Evolutionary conservation across 2,888 invertebrate species (phyloP), one percentile per base, ranked within the genome.

Genomic region (Priocnemis perturbator): DNA sequence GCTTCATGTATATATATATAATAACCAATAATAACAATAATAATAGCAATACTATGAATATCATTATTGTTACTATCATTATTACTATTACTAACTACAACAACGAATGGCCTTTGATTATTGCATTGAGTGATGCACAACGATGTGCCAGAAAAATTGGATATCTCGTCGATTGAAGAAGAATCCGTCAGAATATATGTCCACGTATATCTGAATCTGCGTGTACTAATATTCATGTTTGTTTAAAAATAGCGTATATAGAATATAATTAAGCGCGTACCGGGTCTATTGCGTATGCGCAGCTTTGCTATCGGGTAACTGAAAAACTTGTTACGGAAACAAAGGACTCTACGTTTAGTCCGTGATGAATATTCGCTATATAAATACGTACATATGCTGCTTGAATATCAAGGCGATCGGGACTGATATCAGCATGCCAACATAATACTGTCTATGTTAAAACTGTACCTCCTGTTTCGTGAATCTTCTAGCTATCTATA

Each of bases 41-140:
- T 58, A 62, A 77, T 60, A 70, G 74, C 67, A 68, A 66, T 76
- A 2, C 37, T 11, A 37, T 37, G 4, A 11, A 37, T 37, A 37
- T 11, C 11, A 37, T 37, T 37, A 37, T 37, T 37, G 37, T 37
- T 37, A 37, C 37, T 37, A 37, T 37, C 37, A 37, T 37, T 11
- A 37, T 19, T 50, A 50, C 19, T 14, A 14, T 73, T 83, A 80
- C 75, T 19, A 78, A 75, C 79, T 83, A 83, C 71, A 78, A 81
- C 74, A 86, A 85, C 82, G 83, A 86, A 87, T 88, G 86, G 86
- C 86, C 86, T 86, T 86, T 84, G 83, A 85, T 84, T 84, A 83
- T 82, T 84, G 85, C 86, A 83, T 85, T 84, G 85, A 85, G 81
- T 83, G 80, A 81, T 83, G 83, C 86, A 84, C 86, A 79, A 80